Evolutionary conservation across 1,140 invertebrate species (phyloP).

Genomic region (Macrocentrus cingulum): DNA sequence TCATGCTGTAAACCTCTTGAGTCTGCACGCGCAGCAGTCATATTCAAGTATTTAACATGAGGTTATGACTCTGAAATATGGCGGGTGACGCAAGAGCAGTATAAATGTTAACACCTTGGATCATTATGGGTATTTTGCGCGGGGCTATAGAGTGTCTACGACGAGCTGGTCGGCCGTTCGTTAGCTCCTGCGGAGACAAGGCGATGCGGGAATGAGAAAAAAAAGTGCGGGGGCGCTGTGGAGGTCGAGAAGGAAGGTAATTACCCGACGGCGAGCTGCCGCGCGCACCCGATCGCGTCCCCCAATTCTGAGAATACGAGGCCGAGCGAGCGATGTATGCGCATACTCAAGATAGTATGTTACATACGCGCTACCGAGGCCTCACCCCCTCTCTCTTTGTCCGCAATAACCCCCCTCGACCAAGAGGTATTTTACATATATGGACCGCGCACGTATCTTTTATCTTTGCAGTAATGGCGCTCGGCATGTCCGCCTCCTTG

Average conservation of each 20-base stretch:
- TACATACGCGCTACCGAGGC: conserved; percentile 27
- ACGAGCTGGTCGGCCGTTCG: not conserved
- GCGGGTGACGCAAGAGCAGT: too few relatives aligned
- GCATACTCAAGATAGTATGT: conserved; percentile 60
- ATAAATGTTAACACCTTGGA: too few relatives aligned
- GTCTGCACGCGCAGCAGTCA: too few relatives aligned
- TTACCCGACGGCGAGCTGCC: conserved; percentile 54
- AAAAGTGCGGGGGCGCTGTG: conserved; percentile 7
- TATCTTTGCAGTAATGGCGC: conserved; percentile 49
- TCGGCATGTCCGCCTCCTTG: conserved; percentile 20
- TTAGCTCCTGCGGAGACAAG: not conserved
- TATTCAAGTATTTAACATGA: too few relatives aligned
- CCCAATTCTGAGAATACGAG: conserved; percentile 51
- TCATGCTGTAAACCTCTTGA: too few relatives aligned
- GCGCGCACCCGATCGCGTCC: conserved; percentile 52
- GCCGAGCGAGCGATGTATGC: conserved; percentile 49
- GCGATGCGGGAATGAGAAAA: not conserved
- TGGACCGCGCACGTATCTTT: conserved; percentile 49
- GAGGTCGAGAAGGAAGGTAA: conserved; percentile 38
- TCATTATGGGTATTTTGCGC: too few relatives aligned
- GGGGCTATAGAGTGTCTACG: not conserved
- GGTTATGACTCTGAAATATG: too few relatives aligned
- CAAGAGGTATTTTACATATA: conserved; percentile 57
- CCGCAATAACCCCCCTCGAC: conserved; percentile 26
- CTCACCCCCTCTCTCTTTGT: not conserved